Evolutionary conservation across 2,888 invertebrate genomes (phyloP).

Genomic region (Bombylius major): DNA sequence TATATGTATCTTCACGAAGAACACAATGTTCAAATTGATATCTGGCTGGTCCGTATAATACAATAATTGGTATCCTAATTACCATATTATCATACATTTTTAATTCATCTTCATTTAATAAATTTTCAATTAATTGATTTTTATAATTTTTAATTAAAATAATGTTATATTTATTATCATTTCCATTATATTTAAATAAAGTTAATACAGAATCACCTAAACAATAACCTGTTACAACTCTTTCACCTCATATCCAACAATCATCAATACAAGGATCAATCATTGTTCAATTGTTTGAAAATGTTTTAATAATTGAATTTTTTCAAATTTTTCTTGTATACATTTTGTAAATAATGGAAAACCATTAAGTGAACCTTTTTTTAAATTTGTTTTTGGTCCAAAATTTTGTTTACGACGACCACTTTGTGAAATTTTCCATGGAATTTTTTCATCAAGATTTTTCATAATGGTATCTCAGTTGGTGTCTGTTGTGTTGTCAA

Average conservation of each 20-base stretch:
- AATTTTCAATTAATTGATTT: conserved; percentile 23
- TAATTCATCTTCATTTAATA: conserved; percentile 16
- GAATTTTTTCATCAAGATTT: conserved; percentile 55
- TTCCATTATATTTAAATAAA: conserved; percentile 43
- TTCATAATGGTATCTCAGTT: conserved; percentile 50
- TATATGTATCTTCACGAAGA: conserved; percentile 68
- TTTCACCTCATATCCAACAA: conserved; percentile 98
- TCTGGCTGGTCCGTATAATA: conserved; percentile 72
- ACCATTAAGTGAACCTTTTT: conserved; percentile 65
- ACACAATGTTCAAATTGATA: conserved; percentile 91
- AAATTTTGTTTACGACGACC: conserved; percentile 94
- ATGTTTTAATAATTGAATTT: conserved; percentile 46
- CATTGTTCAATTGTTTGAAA: conserved; percentile 91
- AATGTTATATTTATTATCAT: conserved; percentile 40
- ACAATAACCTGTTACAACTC: conserved; percentile 86
- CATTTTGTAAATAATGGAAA: conserved; percentile 71
- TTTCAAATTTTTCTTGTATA: conserved; percentile 60
- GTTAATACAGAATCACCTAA: conserved; percentile 70
- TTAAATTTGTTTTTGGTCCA: conserved; percentile 96
- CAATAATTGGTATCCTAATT: conserved; percentile 76
- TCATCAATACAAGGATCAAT: conserved; percentile 99
- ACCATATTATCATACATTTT: conserved; percentile 37
- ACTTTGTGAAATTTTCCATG: conserved; percentile 90
- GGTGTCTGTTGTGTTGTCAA: too few species aligned
- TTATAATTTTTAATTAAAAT: conserved; percentile 34